Evolutionary conservation across 2,797 vertebrate species (phyloP).

Genomic region (Coregonus sp.): DNA sequence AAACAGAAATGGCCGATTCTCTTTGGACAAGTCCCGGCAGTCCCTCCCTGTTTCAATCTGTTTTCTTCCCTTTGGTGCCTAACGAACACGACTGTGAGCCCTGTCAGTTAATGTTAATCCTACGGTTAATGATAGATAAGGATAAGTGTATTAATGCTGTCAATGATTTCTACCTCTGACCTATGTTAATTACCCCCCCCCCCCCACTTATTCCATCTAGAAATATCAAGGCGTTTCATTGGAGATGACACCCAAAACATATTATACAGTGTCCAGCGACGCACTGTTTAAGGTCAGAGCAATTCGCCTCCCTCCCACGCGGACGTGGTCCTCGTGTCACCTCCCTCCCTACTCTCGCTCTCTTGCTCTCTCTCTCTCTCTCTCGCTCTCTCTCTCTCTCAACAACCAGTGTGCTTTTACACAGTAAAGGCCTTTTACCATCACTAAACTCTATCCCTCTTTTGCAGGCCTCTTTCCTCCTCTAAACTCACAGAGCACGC

Average conservation of each 20-base stretch:
- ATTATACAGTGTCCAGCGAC: conserved; percentile 84
- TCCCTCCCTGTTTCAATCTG: neutral
- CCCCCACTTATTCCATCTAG: conserved; percentile 81
- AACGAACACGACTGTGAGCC: neutral
- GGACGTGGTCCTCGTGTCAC: conserved; percentile 55
- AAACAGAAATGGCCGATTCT: neutral
- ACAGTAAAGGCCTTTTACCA: conserved; percentile 37
- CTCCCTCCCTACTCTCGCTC: conserved; percentile 15
- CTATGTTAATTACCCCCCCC: conserved; percentile 67
- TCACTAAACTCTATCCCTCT: conserved; percentile 27
- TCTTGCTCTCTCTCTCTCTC: conserved; percentile 39
- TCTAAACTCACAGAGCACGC: conserved; percentile 47
- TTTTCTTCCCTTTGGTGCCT: neutral
- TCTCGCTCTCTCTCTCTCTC: conserved; percentile 34
- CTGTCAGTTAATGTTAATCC: too few species aligned
- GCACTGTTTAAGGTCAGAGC: conserved; percentile 84
- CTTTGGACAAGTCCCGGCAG: neutral
- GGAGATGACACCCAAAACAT: conserved; percentile 85
- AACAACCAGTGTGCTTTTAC: conserved; percentile 59
- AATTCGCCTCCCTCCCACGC: conserved; percentile 73
- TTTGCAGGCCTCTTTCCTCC: conserved; percentile 49
- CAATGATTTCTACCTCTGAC: conserved; percentile 68
- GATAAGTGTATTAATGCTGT: conserved; percentile 56
- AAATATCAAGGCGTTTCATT: conserved; percentile 85
- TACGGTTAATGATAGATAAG: conserved; percentile 3